Conservation (phyloP, 2,113 vertebrate species). For the Gorsachius goisagi region DNA sequence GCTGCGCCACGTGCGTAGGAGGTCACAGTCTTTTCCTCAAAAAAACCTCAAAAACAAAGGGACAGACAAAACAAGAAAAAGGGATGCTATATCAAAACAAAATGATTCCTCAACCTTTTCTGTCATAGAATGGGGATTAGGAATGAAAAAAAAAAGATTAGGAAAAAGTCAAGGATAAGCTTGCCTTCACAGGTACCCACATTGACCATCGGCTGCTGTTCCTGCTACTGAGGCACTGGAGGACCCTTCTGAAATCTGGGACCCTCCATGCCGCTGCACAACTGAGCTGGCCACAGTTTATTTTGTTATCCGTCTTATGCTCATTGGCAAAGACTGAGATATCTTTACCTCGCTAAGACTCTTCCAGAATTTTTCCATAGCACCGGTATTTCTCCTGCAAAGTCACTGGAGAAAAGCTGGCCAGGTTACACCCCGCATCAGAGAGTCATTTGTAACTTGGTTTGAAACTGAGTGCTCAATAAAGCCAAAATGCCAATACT, state of each 20-base stretch:
- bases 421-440: accelerated
- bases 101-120: not conserved
- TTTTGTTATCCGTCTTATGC: not conserved
- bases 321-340: not conserved
- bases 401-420: not conserved
- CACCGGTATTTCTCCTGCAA: not conserved
- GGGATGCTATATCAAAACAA: not conserved
- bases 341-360: not conserved
- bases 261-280: not conserved
- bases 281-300: not conserved
- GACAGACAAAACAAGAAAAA: not conserved
- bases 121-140: not conserved
- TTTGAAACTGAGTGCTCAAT: not conserved
- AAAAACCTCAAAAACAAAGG: not conserved
- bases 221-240: not conserved
- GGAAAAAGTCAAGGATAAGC: not conserved
- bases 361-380: not conserved
- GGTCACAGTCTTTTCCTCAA: not conserved
- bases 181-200: not conserved
- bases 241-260: not conserved
- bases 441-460: not conserved
- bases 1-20: not conserved
- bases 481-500: not conserved
- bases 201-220: not conserved
- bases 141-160: not conserved